phyloP scores from a whole-genome alignment of 2,888 invertebrate genomes.

The Polyploca ridens region DNA sequence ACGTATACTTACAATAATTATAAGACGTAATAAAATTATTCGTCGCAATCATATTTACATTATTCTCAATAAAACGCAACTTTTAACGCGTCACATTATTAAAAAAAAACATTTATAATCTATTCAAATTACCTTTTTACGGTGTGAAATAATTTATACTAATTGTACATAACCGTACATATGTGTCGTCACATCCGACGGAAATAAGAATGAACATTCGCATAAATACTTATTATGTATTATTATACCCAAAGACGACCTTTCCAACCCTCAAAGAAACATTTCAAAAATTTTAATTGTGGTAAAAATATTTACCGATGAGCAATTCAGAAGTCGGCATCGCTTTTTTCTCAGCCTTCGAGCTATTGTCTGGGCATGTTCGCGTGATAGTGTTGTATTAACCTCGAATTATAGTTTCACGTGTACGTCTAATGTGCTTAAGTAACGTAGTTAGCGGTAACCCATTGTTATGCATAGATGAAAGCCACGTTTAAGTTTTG shows the following conservation, averaged over 20 bases:
- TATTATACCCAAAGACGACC: slow-evolving; percentile 1
- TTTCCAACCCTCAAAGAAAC: not conserved
- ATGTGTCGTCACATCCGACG: not conserved
- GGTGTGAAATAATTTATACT: not conserved
- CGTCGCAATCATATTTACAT: not conserved
- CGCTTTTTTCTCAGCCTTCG: slow-evolving; percentile 32
- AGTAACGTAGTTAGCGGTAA: slow-evolving; percentile 33
- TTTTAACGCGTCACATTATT: not conserved
- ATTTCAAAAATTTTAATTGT: slow-evolving; percentile 3
- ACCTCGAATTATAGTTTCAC: slow-evolving; percentile 33
- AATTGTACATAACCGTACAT: not conserved
- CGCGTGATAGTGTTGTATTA: slow-evolving; percentile 40
- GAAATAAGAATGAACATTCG: not conserved
- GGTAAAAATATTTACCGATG: slow-evolving; percentile 9
- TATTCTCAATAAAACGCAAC: not conserved
- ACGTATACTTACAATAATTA: too few relatives aligned
- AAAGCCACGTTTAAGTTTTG: slow-evolving; percentile 24
- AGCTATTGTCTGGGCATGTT: slow-evolving; percentile 28
- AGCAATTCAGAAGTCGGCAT: slow-evolving; percentile 16
- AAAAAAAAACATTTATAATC: not conserved
- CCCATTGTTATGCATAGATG: slow-evolving; percentile 36
- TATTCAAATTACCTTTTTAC: not conserved
- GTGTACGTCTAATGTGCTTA: slow-evolving; percentile 37
- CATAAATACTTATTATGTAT: not conserved
- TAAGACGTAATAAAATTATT: too few relatives aligned